These are phyloP conservation scores for Oryzias sinensis DNA, from an alignment of 2,797 vertebrate species.

Conservation along the genomic window DNA sequence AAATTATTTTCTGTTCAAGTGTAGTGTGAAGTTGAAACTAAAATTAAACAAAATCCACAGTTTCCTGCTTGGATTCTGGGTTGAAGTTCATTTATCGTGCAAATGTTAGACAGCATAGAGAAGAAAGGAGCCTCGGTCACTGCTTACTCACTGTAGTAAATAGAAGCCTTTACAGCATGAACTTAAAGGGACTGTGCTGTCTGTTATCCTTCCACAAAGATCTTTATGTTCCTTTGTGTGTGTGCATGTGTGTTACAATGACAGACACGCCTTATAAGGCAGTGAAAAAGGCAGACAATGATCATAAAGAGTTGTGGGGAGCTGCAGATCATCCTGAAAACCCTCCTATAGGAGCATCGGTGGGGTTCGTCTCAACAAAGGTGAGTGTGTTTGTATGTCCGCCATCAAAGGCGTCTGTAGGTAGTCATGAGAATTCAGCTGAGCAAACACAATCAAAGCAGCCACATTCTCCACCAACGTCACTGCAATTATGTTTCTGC, in stretches of 20 bases:
- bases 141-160: conserved; percentile 21
- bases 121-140: conserved; percentile 2
- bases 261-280: conserved; percentile 70
- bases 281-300: conserved; percentile 44
- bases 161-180: conserved; percentile 29
- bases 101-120: neutral
- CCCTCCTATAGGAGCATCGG: conserved; percentile 19
- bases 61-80: neutral
- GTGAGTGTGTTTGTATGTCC: conserved; percentile 16
- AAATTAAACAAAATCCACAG: no score
- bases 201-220: conserved; percentile 48
- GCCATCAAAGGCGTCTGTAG: conserved; percentile 50
- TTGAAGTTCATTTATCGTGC: neutral
- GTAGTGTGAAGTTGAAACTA: no score
- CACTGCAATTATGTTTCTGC: conserved; percentile 16
- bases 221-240: conserved; percentile 23
- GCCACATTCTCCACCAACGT: conserved; percentile 19
- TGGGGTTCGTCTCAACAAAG: neutral
- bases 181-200: conserved; percentile 53
- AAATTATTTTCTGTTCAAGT: no score
- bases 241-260: conserved; percentile 19
- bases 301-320: conserved; percentile 37
- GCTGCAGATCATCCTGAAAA: conserved; percentile 25
- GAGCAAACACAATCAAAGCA: conserved; percentile 61
- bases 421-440: conserved; percentile 42